phyloP scores from a whole-genome alignment of 2,113 vertebrate genomes.

The Nettapus auritus region DNA sequence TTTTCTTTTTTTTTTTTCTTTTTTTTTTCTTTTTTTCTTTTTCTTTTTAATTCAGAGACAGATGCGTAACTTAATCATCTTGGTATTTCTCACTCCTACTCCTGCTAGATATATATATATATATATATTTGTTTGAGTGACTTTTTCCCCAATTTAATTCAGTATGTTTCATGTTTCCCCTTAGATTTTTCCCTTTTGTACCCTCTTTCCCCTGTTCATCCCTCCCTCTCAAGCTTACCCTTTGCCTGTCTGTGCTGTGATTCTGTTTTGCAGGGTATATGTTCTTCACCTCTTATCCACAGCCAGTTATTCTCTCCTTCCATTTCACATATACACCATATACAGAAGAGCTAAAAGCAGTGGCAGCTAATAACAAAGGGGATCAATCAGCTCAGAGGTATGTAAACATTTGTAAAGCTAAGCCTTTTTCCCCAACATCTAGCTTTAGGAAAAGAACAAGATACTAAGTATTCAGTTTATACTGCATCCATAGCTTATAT shows the following conservation, averaged over 20 bases:
- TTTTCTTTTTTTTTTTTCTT: neutral
- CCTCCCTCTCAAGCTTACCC: neutral
- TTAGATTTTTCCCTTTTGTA: neutral
- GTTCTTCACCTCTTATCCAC: neutral
- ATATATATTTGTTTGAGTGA: no score
- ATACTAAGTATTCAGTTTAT: neutral
- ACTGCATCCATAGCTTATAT: no score
- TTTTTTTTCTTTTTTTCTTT: neutral
- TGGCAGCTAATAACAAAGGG: neutral
- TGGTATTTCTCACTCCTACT: neutral
- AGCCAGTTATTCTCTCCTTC: neutral
- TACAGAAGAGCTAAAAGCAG: neutral
- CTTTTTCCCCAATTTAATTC: neutral
- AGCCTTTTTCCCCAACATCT: neutral
- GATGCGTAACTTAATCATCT: neutral
- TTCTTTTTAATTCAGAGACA: neutral
- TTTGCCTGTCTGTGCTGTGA: neutral
- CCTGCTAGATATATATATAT: neutral
- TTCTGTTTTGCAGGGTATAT: neutral
- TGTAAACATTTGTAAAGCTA: neutral
- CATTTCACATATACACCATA: rapidly evolving
- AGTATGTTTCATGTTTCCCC: neutral
- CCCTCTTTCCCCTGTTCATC: neutral
- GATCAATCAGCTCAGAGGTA: neutral
- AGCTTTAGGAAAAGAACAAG: neutral